Evolutionary conservation across 2,113 vertebrate genomes (phyloP).

Genomic region (Odobenus rosmarus): DNA sequence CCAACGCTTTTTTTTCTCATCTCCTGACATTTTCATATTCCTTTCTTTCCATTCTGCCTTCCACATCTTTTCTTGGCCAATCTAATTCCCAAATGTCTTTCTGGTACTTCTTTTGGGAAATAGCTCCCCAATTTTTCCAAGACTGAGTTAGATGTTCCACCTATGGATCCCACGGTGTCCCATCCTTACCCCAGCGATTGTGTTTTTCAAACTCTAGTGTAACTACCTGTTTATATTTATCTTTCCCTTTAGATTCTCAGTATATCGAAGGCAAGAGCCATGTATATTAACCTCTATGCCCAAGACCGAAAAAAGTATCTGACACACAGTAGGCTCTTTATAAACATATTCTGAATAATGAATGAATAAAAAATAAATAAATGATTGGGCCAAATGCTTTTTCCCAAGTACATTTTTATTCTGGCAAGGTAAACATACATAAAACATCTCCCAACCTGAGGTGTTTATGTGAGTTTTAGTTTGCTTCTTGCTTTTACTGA

Average conservation of each 20-base stretch:
- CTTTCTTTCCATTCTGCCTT: neutral
- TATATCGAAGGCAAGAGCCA: neutral
- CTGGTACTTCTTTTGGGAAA: neutral
- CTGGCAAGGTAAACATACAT: neutral
- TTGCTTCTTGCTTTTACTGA: neutral
- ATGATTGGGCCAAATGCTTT: neutral
- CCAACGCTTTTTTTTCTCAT: neutral
- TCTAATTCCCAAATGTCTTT: neutral
- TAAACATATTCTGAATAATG: neutral
- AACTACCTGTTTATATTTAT: neutral
- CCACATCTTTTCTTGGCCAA: neutral
- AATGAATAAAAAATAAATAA: neutral
- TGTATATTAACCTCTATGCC: neutral
- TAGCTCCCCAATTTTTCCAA: neutral
- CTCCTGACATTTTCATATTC: neutral
- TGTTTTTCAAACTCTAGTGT: neutral
- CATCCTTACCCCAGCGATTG: neutral
- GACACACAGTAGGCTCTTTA: neutral
- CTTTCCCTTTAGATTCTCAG: neutral
- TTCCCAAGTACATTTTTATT: neutral
- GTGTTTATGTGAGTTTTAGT: neutral
- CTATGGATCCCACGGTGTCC: neutral
- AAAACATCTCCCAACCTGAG: neutral
- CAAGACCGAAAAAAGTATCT: neutral
- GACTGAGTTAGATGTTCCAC: neutral